These are phyloP conservation scores for Melieria picta DNA, from an alignment of 2,888 invertebrate species.

Conservation along the genomic window DNA sequence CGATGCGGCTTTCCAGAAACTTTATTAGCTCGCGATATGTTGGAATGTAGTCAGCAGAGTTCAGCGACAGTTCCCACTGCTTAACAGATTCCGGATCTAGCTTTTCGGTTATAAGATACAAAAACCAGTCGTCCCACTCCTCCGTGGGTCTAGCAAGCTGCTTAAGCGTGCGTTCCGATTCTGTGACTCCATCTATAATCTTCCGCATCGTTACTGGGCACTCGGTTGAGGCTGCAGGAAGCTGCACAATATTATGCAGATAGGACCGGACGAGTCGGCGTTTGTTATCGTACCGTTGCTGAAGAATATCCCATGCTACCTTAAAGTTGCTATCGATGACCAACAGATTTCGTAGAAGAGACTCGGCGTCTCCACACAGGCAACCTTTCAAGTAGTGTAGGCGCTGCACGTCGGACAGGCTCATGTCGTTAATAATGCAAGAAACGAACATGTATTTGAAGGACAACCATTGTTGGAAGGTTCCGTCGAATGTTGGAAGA, in stretches of 20 bases:
- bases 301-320: conserved; percentile 37
- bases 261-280: conserved; percentile 32
- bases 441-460: conserved; percentile 35
- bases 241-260: conserved; percentile 28
- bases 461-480: conserved; percentile 30
- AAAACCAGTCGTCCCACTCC: conserved; percentile 38
- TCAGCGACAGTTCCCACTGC: conserved; percentile 37
- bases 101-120: conserved; percentile 36
- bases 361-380: conserved; percentile 30
- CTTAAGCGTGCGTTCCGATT: conserved; percentile 31
- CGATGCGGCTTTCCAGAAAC: conserved; percentile 33
- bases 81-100: conserved; percentile 30
- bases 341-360: conserved; percentile 27
- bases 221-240: conserved; percentile 25
- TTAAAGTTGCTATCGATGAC: conserved; percentile 34
- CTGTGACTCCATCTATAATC: conserved; percentile 31
- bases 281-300: conserved; percentile 35
- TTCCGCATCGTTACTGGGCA: conserved; percentile 10
- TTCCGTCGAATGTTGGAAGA: conserved; percentile 27
- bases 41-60: conserved; percentile 24
- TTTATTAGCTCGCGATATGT: conserved; percentile 7
- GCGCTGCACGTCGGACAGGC: conserved; percentile 25
- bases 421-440: conserved; percentile 28
- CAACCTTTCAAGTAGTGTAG: conserved; percentile 36
- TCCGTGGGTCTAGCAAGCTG: conserved; percentile 31